These are phyloP conservation scores for Hemibagrus guttatus DNA, from an alignment of 2,797 vertebrate species.

Conservation along the genomic window DNA sequence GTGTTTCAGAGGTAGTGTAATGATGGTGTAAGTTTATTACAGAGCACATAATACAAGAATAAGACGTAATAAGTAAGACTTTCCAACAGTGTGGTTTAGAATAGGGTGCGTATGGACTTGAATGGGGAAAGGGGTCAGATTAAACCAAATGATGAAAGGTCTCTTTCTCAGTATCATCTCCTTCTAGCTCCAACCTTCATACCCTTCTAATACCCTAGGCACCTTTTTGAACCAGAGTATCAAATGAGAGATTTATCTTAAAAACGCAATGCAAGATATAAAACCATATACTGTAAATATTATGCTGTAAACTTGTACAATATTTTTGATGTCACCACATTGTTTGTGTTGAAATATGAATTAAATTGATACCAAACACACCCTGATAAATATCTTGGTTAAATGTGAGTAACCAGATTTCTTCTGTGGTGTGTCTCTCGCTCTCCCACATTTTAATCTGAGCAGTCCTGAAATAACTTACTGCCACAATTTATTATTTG, in stretches of 20 bases:
- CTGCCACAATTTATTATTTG: not conserved
- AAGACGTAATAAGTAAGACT: not conserved
- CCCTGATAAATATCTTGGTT: not conserved
- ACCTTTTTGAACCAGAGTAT: not conserved
- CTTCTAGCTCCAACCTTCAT: not conserved
- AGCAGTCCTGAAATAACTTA: not conserved
- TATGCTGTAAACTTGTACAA: not conserved
- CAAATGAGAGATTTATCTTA: not conserved
- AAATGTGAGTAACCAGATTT: not conserved
- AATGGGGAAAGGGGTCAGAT: not conserved
- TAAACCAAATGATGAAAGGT: not conserved
- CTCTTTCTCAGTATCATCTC: not conserved
- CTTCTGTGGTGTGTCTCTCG: not conserved
- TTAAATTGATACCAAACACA: not conserved
- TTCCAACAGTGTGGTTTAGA: not conserved
- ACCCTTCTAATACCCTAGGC: not conserved
- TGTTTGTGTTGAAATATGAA: not conserved
- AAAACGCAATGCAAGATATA: no score
- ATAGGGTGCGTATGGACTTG: not conserved
- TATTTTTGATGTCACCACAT: no score
- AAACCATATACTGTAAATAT: no score
- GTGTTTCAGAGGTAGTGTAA: not conserved
- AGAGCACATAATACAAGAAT: not conserved
- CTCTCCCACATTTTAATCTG: not conserved
- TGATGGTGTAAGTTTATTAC: not conserved